Base-by-base conservation (phyloP, 2,113 vertebrate genomes). In the Hystrix cristata region DNA sequence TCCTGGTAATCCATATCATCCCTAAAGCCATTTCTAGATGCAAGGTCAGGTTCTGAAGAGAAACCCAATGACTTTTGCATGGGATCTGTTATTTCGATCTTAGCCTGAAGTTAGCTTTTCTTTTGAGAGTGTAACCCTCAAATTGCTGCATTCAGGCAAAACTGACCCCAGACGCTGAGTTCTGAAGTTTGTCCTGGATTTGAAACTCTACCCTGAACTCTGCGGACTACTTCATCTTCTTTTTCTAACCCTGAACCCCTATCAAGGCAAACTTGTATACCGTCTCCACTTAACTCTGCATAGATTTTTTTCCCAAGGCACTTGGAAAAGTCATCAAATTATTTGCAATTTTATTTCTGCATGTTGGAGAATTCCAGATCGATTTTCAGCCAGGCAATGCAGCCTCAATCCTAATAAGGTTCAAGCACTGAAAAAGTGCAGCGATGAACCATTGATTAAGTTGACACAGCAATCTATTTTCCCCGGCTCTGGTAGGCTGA, bases 351-450 rank as follows among this genome's bases (percentile, higher is more conserved):
- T 81, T 90, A 96, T 93, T 97, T 90, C 82, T 97, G 81, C 43
- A 95, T 86, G 98, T 97, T 95, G 95, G 92, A 98, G 97, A 96
- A 97, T 97, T 97, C 81, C 74, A 74, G 86, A 88, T 81, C 96
- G 97, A 92, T 98, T 98, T 98, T 98, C 46, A 97, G 69, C 97
- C 25, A 15, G 43, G 67, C 92, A 83, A 46, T 90, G 79, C 91
- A 55, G 90, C 71, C 89, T 96, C 94, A 95, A 86, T 96, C 90
- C 94, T 96, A 97, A 69, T 94, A 94, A 97, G 92, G 91, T 93
- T 57, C 62, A 97, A 14, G n/a, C 80, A 72, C 84, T 96, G 92
- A 95, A 93, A 93, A 98, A 97, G 88, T 46, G 53, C 53, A 80
- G 29, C 0, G 2, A 87, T 91, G 94, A 83, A 83, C 78, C 23